phyloP scores from a whole-genome alignment of 2,113 vertebrate genomes.

The Pseudonaja textilis region DNA sequence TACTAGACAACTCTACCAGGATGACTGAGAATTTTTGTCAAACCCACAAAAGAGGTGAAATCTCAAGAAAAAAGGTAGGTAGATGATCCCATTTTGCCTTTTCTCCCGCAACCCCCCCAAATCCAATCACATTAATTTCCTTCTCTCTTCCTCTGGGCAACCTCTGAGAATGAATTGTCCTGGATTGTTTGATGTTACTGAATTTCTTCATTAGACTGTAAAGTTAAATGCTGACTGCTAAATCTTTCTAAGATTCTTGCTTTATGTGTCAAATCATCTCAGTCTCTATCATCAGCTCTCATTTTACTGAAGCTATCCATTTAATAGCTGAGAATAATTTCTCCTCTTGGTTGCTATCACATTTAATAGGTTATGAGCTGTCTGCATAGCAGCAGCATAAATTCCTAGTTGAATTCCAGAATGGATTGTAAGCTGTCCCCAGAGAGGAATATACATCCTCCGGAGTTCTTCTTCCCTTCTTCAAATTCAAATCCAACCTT shows the following conservation, averaged over 20 bases:
- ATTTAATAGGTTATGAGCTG: background rate
- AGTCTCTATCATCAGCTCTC: conserved; percentile 52
- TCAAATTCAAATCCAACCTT: background rate
- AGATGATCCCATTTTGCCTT: background rate
- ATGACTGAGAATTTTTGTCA: background rate
- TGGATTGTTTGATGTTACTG: background rate
- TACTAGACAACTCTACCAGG: background rate
- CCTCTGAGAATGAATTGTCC: background rate
- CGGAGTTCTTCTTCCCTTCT: background rate
- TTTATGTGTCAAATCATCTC: conserved; percentile 38
- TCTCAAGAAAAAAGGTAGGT: background rate
- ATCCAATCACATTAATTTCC: background rate
- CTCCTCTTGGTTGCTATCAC: background rate
- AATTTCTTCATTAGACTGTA: conserved; percentile 34
- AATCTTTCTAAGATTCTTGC: conserved; percentile 46
- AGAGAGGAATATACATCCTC: background rate
- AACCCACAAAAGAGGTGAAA: background rate
- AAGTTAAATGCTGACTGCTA: conserved; percentile 25
- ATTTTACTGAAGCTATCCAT: conserved; percentile 51
- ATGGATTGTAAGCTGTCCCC: background rate
- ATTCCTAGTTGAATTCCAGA: background rate
- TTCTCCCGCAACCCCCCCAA: background rate
- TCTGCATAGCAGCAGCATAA: background rate
- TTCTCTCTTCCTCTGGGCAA: background rate
- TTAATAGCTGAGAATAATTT: conserved; percentile 40